Evolutionary conservation across 2,113 vertebrate species (phyloP).

Genomic region (Alouatta palliata): DNA sequence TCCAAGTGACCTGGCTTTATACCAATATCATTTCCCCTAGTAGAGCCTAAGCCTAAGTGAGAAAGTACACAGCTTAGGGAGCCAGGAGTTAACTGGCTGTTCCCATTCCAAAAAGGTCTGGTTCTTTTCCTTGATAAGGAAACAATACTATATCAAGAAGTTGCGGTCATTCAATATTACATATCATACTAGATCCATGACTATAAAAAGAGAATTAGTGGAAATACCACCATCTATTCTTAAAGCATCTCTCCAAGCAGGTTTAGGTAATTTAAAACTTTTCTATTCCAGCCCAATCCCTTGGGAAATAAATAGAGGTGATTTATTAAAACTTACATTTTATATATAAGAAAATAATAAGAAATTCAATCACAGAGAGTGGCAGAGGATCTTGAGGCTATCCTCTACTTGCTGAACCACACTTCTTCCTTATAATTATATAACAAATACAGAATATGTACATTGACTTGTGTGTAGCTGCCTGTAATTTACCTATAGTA

Average conservation of each 20-base stretch:
- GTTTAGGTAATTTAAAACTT: conserved; percentile 38
- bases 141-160: conserved; percentile 49
- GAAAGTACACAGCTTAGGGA: conserved; percentile 64
- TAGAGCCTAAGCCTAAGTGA: conserved; percentile 45
- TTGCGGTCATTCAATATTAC: not conserved
- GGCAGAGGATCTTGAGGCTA: not conserved
- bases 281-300: conserved; percentile 61
- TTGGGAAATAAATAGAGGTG: conserved; percentile 67
- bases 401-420: not conserved
- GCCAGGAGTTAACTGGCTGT: conserved; percentile 68
- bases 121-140: conserved; percentile 66
- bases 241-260: conserved; percentile 44
- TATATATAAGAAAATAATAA: conserved; percentile 65
- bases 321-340: conserved; percentile 62
- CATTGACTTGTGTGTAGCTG: not conserved
- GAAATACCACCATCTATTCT: conserved; percentile 50
- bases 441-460: not conserved
- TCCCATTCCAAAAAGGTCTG: conserved; percentile 49
- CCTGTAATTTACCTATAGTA: not conserved
- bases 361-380: conserved; percentile 28
- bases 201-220: conserved; percentile 50
- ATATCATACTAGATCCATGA: not conserved
- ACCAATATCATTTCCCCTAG: conserved; percentile 73
- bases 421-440: not conserved
- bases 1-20: conserved; percentile 72